Evolutionary conservation across 2,888 invertebrate genomes (phyloP).

Genomic region (Beris morrisii): DNA sequence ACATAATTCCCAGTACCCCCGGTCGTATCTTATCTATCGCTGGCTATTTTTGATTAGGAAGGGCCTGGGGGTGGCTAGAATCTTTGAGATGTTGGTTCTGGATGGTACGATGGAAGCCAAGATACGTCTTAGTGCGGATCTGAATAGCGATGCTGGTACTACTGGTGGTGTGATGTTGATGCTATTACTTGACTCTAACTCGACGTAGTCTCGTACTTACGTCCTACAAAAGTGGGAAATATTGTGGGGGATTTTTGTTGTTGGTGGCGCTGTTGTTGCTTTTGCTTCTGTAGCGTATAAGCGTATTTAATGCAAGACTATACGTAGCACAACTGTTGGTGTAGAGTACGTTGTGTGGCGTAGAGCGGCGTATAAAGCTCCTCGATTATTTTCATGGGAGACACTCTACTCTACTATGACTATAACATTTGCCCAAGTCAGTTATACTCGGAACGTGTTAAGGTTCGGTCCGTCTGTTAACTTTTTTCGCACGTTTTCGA

Average conservation of each 20-base stretch:
- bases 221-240: slow-evolving; percentile 3
- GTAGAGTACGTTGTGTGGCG: background rate
- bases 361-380: slow-evolving; percentile 16
- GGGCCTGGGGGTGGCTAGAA: too few species aligned
- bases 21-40: too few species aligned
- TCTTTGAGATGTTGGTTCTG: too few species aligned
- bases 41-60: too few species aligned
- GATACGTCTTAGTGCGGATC: too few species aligned
- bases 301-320: background rate
- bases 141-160: too few species aligned
- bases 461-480: slow-evolving; percentile 32
- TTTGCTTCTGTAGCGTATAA: background rate
- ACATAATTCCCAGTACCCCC: too few species aligned
- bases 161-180: too few species aligned
- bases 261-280: background rate
- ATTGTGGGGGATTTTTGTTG: slow-evolving; percentile 8
- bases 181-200: too few species aligned
- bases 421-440: slow-evolving; percentile 27
- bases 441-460: slow-evolving; percentile 37
- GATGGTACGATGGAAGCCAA: too few species aligned
- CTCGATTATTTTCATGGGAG: slow-evolving; percentile 22
- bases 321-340: background rate
- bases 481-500: slow-evolving; percentile 8
- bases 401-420: slow-evolving; percentile 4
- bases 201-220: too few species aligned